phyloP scores from a whole-genome alignment of 2,113 vertebrate genomes.

The Seriola quinqueradiata region DNA sequence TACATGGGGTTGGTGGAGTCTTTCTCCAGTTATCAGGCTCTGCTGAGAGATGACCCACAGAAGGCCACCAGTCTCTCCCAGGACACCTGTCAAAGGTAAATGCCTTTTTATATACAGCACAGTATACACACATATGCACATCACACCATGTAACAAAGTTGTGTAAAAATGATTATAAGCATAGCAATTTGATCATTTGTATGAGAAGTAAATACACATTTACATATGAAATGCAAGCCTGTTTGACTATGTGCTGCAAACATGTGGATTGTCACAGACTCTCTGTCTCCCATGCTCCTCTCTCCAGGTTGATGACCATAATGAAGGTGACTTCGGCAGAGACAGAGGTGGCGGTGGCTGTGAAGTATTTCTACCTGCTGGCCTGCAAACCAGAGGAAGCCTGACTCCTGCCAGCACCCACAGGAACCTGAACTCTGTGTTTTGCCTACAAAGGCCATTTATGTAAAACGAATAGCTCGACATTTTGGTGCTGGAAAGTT shows the following conservation, averaged over 20 bases:
- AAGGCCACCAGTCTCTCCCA: constrained; percentile 80
- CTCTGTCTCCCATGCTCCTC: neutral
- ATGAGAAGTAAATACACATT: too few species aligned
- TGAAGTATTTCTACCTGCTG: constrained; percentile 78
- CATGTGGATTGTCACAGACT: neutral
- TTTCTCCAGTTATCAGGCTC: constrained; percentile 83
- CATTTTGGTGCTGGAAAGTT: neutral
- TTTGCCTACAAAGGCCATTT: neutral
- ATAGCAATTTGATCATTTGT: too few species aligned
- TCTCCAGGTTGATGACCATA: constrained; percentile 73
- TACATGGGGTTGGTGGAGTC: constrained; percentile 86
- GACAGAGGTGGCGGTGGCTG: constrained; percentile 70
- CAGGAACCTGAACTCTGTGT: neutral
- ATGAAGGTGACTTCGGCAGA: constrained; percentile 78
- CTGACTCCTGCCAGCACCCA: constrained; percentile 10
- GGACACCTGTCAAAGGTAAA: constrained; percentile 84
- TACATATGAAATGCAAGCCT: too few species aligned
- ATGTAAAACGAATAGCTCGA: neutral
- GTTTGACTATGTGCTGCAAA: too few species aligned
- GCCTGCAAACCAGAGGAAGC: constrained; percentile 70
- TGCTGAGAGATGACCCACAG: constrained; percentile 77
- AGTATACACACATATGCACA: neutral
- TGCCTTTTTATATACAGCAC: neutral
- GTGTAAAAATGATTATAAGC: neutral
- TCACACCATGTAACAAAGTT: too few species aligned